Evolutionary conservation across 1,140 invertebrate species (phyloP), one percentile per base, ranked within the genome.

Genomic region (Phymastichus coffea): DNA sequence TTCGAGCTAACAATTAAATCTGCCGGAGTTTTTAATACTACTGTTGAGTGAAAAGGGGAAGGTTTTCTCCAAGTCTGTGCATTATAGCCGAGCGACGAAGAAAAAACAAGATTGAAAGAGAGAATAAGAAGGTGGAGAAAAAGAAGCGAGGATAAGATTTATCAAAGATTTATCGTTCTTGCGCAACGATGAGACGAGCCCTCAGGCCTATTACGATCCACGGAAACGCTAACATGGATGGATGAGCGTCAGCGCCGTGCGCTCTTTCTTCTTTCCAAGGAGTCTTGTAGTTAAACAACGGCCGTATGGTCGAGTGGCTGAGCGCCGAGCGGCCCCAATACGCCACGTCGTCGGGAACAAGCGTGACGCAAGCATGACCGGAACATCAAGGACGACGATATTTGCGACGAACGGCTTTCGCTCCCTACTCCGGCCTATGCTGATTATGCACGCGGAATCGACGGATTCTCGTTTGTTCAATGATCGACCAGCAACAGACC

Each of bases 121-220:
- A 22, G 26, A 14, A 10, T 6, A 30, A 48, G 26, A 22, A 52
- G 26, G 28, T 15, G 26, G 28, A 20, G 23, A 43, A 19, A 35
- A 33, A 26, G 33, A 14, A 43, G 33, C n/a, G 17, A 17, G 57
- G 54, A 44, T 48, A 52, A 46, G 54, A 60, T 67, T 61, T 61
- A 61, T 55, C 37, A 55, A 55, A 55, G 43, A 61, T 55, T 55
- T 55, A 61, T 61, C 52, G 33, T 40, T 38, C 9, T 4, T 26
- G 1, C 17, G 40, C 17, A 30, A 43, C 35, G 28, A 33, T 35
- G 46, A 49, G 28, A 28, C 20, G n/a, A 26, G n/a, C 10, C 1
- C 19, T 14, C 1, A 33, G 25, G 17, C 40, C 20, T 28, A 26
- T 46, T 44, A 37, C 20, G 22, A 58, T 51, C 20, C 25, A 22